These are phyloP conservation scores for Chrysopa pallens DNA, from an alignment of 1,140 invertebrate genomes.

Conservation along the genomic window DNA sequence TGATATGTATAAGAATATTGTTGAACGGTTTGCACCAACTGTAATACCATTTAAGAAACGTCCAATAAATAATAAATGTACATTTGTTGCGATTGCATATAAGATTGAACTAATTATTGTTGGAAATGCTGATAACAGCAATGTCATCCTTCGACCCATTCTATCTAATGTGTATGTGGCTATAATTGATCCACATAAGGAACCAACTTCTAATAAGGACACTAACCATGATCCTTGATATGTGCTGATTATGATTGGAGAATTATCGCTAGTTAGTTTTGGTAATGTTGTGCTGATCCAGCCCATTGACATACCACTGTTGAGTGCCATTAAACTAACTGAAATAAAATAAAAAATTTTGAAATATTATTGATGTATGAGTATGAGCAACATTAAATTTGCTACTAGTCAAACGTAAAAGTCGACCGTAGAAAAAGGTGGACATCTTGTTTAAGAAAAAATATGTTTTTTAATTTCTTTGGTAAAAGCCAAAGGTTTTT, in stretches of 20 bases:
- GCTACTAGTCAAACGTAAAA: too few relatives aligned
- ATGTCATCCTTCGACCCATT: conserved; percentile 41
- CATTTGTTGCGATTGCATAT: too few relatives aligned
- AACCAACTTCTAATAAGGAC: not conserved
- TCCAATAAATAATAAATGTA: too few relatives aligned
- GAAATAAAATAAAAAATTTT: not conserved
- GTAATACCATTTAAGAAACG: too few relatives aligned
- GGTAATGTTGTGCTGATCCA: conserved; percentile 30
- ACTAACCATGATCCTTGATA: conserved; percentile 39
- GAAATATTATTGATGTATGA: too few relatives aligned
- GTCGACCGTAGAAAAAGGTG: too few relatives aligned
- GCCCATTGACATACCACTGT: conserved; percentile 24
- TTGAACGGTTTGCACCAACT: too few relatives aligned
- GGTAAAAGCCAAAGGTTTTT: too few relatives aligned
- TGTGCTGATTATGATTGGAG: conserved; percentile 23
- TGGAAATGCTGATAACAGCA: conserved; percentile 34
- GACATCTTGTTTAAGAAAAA: too few relatives aligned
- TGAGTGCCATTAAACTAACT: conserved; percentile 6
- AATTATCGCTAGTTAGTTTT: conserved; percentile 15
- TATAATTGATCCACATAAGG: not conserved
- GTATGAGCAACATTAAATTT: too few relatives aligned
- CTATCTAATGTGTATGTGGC: conserved; percentile 14
- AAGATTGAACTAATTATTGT: conserved; percentile 32
- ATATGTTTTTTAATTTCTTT: too few relatives aligned
- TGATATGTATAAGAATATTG: too few relatives aligned